Evolutionary conservation across 1,140 invertebrate genomes (phyloP), one percentile per base, ranked within the genome.

Genomic region (Neoseiulus cucumeris): DNA sequence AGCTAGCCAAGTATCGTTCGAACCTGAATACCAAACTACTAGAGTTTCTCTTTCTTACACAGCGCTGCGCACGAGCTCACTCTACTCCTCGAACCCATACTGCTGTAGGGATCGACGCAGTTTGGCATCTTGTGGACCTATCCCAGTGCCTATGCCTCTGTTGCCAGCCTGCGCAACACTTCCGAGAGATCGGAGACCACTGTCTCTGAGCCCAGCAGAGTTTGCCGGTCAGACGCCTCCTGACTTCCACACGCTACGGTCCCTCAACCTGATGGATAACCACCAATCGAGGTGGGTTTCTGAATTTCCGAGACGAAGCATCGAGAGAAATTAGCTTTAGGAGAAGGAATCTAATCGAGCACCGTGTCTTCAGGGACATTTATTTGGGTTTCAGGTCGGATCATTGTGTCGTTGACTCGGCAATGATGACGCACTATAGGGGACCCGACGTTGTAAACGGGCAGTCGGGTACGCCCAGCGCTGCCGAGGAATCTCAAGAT

Each of bases 41-140:
- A 5, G 45, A 47, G 7, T 20, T 14, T 14, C 4, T 28, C 7
- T 47, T 14, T 4, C 28, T 7, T 25, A 18, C 22, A 4, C 51
- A 59, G 51, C 51, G 25, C 25, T 59, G 51, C 51, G 51, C 4
- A 59, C 51, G 51, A 59, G 51, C 33, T 59, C 51, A 9, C 22
- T 59, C 14, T 59, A 59, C 9, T 25, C 51, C 25, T 25, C 51
- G 6, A 59, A 59, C 22, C 51, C 51, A 12, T 59, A 59, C 33
- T 59, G 51, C 22, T 59, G 51, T 33, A 25, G 51, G 33, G 51
- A 59, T 33, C 51, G 51, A 25, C 51, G 51, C 51, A 59, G 51
- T 33, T 33, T 59, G 51, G 51, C 51, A 33, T 59, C 51, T 25
- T 59, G 51, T 33, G 51, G 51, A 29, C 51, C 51, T 25, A 59